Evolutionary conservation across 2,113 vertebrate species (phyloP), one percentile per base, ranked within the genome.

Genomic region (Syngnathus floridae): DNA sequence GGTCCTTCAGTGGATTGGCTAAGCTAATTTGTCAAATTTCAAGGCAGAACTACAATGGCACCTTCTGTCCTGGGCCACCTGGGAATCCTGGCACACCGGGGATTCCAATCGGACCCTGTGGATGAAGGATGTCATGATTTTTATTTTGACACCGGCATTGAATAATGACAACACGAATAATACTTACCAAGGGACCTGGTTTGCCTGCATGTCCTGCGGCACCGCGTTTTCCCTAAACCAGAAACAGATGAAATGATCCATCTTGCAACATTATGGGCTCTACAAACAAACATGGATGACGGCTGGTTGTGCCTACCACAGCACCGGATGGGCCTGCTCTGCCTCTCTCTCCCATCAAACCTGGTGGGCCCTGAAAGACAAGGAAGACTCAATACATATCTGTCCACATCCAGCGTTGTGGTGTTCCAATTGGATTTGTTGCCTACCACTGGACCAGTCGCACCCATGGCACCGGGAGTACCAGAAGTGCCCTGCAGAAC

Each of bases 321-420:
- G 90, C 75, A 21, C 97, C 97, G 7, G 88, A 87, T 9, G 93
- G 86, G n/a, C 97, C 97, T 5, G 87, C 78, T 62, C 97, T 75
- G 40, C 97, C 97, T 86, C 97, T 90, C 67, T 99, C 96, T 75
- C 97, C 97, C 37, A 93, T 90, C 91, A 95, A 91, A 55, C 97
- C 97, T 8, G 91, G 85, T 1, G 94, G 93, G 3, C 97, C 97
- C 97, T 99, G 66, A 68, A 78, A 80, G 60, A 78, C 11, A 73
- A 52, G 0, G 49, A 3, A 0, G 36, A 4, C 19, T 78, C 31
- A 66, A 35, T 16, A n/a, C n/a, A n/a, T n/a, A 57, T 58, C 16
- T 64, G 21, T 26, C 59, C 6, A 48, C 5, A 12, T 49, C 0
- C 16, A n/a, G 22, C 7, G 1, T 2, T 46, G 11, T 17, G 16